phyloP scores from a whole-genome alignment of 2,113 vertebrate genomes.

The Phoxinus phoxinus region DNA sequence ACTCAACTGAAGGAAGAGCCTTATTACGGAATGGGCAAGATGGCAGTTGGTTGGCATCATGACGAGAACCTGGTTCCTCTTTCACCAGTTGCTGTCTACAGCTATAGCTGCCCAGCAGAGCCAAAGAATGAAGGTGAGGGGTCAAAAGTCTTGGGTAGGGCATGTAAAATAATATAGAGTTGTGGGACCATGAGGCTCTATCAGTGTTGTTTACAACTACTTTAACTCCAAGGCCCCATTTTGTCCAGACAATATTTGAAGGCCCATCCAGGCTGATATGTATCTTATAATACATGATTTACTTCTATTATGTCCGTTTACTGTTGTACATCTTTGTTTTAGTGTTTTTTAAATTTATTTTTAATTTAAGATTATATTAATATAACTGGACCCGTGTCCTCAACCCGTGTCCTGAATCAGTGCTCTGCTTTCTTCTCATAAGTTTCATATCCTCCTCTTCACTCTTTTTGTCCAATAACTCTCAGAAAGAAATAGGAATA shows the following conservation, averaged over 20 bases:
- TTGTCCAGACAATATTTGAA: not conserved
- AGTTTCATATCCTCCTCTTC: too few species aligned
- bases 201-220: not conserved
- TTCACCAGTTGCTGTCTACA: constrained; percentile 94
- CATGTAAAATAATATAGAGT: not conserved
- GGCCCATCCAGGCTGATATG: not conserved
- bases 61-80: constrained; percentile 91
- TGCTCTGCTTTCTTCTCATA: too few species aligned
- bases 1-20: constrained; percentile 92
- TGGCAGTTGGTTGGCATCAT: constrained; percentile 98
- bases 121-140: constrained; percentile 55
- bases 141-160: not conserved
- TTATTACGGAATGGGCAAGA: constrained; percentile 96
- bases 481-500: too few species aligned
- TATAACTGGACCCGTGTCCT: too few species aligned
- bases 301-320: not conserved
- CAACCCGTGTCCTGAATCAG: too few species aligned
- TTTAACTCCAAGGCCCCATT: not conserved
- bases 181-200: not conserved
- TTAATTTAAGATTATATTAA: too few species aligned
- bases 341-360: too few species aligned
- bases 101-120: constrained; percentile 84
- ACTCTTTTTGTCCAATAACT: too few species aligned
- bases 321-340: not conserved
- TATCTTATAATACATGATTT: not conserved